phyloP scores from a whole-genome alignment of 2,797 vertebrate species.

The Periophthalmus magnuspinnatus region DNA sequence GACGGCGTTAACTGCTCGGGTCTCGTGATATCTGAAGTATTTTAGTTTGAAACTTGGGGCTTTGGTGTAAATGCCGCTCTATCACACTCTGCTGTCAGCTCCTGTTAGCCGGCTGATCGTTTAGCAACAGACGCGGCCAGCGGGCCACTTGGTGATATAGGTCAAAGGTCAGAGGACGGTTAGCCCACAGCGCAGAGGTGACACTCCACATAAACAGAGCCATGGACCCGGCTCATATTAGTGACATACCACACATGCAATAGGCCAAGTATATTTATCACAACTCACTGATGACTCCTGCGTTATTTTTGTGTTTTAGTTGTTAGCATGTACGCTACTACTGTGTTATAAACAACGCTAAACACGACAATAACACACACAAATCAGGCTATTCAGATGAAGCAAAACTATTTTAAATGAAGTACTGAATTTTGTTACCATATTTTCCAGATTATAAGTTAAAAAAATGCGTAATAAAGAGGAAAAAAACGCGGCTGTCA shows the following conservation, averaged over 20 bases:
- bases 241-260: conserved; percentile 37
- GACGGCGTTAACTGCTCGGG: conserved; percentile 28
- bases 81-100: conserved; percentile 65
- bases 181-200: conserved; percentile 65
- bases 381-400: too few relatives aligned
- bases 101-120: conserved; percentile 63
- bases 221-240: conserved; percentile 53
- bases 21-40: conserved; percentile 28
- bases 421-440: too few relatives aligned
- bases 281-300: background rate
- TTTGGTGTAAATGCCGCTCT: conserved; percentile 49
- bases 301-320: background rate
- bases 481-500: too few relatives aligned
- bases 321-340: too few relatives aligned
- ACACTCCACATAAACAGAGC: conserved; percentile 65
- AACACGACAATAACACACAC: too few relatives aligned
- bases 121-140: conserved; percentile 63
- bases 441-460: too few relatives aligned
- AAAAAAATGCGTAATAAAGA: too few relatives aligned
- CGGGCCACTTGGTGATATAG: conserved; percentile 71
- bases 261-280: conserved; percentile 44
- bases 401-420: too few relatives aligned
- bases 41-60: conserved; percentile 33
- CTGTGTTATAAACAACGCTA: too few relatives aligned
- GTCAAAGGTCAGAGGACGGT: conserved; percentile 71